Evolutionary conservation across 2,888 invertebrate species (phyloP), one percentile per base, ranked within the genome.

Genomic region (Eledona agricola): DNA sequence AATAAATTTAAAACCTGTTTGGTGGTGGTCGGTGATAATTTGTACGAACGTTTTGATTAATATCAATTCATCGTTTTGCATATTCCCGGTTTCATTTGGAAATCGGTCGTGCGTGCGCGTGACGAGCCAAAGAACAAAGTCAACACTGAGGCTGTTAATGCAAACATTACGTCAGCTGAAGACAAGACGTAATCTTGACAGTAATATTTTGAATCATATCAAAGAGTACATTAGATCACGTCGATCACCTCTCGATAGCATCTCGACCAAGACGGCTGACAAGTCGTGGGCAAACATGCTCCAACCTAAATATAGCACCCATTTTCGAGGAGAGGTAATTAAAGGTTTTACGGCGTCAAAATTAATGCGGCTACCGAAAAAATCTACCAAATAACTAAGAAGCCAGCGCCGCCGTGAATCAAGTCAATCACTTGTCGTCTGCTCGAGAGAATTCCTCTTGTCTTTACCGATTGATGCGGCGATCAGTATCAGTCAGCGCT

Each of bases 401-500:
- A n/a, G 19, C 28, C 15, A 11, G 15, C 12, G 28, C 11, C 45
- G 15, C 17, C 45, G 23, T 45, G 43, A 45, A 45, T 45, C 43
- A 45, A 42, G 31, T 20, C 38, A 38, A 26, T 38, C 38, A 38
- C 38, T 43, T 31, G 45, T 31, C 45, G 45, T 25, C 45, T 32
- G 32, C 16, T 50, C 29, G 10, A 42, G 47, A n/a, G 42, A 47
- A 53, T 40, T 51, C 35, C 37, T 38, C 40, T 47, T 51, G 53
- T 53, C 45, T 47, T 11, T 54, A 19, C 23, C 26, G 42, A 54
- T 54, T 49, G 54, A 54, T 54, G 49, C 43, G 43, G 31, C 11
- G 54, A 54, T 54, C 54, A 23, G 42, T 54, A 49, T 54, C 51
- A 43, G 42, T 42, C 54, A 10, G 7, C n/a, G 5, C 12, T 25